Evolutionary conservation across 2,888 invertebrate genomes (phyloP), one percentile per base, ranked within the genome.

Genomic region (Platypus cylindrus): DNA sequence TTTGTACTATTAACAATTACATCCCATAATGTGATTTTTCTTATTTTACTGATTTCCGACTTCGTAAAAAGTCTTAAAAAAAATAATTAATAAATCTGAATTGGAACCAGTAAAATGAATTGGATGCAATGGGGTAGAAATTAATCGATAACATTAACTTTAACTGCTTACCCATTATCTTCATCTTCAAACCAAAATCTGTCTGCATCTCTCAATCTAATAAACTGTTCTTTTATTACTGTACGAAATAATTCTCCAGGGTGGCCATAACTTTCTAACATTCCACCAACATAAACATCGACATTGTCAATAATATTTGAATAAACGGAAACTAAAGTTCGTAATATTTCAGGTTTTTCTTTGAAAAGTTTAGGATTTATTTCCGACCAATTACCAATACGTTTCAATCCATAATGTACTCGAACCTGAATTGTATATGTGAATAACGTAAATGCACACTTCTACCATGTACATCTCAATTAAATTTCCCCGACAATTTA

Each of bases 151-250:
- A n/a, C n/a, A n/a, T n/a, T n/a, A n/a, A n/a, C n/a, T n/a, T n/a
- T n/a, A 24, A 32, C 7, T 18, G 20, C 73, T 71, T 59, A 87
- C 86, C 79, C 85, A 56, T 81, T 91, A 24, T 83, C 76, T 32
- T 71, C 73, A 59, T 95, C 95, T 65, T 95, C 94, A 55, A 94
- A 95, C 95, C 95, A 95, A 61, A 94, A 95, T 40, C 94, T 68
- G 61, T 98, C 98, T 0, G 93, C 79, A 55, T 95, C 93, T 43
- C 98, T 67, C 32, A 98, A 70, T 36, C 97, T 71, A 1, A 74
- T 64, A 52, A 98, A 95, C 60, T 98, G 97, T 50, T 97, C 95
- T 45, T 76, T 75, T 45, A 97, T 91, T 3, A 95, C 86, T 1
- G 78, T 73, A 24, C 77, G 70, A 56, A 98, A 97, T 1, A 98